A percentile compares a stretch with the other conserved stretches of the same genome.
Conservation (phyloP, 2,888 invertebrate genomes). For the Oligia latruncula region DNA sequence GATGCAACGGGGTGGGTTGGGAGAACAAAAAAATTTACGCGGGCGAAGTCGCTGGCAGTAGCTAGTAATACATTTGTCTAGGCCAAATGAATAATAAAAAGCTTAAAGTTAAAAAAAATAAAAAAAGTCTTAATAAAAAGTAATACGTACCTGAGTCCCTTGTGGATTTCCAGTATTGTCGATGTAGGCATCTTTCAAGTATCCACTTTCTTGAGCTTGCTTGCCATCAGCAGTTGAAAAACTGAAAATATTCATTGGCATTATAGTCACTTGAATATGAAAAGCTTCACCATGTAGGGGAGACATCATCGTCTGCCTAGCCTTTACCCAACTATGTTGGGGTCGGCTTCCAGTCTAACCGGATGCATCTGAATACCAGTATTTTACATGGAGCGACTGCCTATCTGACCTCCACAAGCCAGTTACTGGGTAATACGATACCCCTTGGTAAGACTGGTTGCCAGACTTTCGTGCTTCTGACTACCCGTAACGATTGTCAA, state of each 20-base stretch:
- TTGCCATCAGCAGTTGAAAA: slow-evolving; percentile 94
- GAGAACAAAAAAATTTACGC: neutral
- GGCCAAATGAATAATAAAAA: slow-evolving; percentile 73
- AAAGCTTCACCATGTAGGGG: neutral
- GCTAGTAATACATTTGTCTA: neutral
- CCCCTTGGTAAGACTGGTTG: too few species aligned
- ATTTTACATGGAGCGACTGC: too few species aligned
- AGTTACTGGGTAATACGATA: too few species aligned
- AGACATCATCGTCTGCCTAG: neutral
- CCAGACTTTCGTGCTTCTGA: too few species aligned
- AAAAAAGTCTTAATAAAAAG: neutral
- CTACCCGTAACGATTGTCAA: too few species aligned
- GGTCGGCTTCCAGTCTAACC: too few species aligned
- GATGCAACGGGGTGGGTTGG: too few species aligned
- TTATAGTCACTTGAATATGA: neutral
- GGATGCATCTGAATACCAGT: too few species aligned
- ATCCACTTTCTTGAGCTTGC: slow-evolving; percentile 94
- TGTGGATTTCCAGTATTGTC: slow-evolving; percentile 92
- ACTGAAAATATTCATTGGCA: slow-evolving; percentile 78
- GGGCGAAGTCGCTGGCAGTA: neutral
- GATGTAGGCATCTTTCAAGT: slow-evolving; percentile 92
- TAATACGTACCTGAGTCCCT: slow-evolving; percentile 81
- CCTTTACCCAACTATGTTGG: too few species aligned
- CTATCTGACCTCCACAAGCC: too few species aligned
- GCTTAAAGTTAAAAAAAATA: too few species aligned